Evolutionary conservation across 1,140 invertebrate genomes (phyloP).

Genomic region (Bombus vancouverensis): DNA sequence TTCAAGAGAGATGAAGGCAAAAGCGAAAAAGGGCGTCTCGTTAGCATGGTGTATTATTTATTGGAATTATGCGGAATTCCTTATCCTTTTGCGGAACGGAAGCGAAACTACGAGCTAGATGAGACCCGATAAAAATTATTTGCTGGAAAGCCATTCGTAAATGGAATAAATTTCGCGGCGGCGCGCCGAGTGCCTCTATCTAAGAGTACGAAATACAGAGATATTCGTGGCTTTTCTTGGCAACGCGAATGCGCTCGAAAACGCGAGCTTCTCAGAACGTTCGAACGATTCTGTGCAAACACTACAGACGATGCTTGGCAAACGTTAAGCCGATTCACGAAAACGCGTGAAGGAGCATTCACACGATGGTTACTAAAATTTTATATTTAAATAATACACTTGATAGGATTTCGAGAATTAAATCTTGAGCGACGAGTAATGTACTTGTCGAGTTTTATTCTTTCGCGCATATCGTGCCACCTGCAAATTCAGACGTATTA

Average conservation of each 20-base stretch:
- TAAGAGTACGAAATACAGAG: slow-evolving; percentile 1
- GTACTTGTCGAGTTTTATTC: no score
- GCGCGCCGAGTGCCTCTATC: background rate
- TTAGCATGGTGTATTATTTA: slow-evolving; percentile 29
- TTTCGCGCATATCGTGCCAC: background rate
- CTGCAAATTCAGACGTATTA: no score
- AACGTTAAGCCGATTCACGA: slow-evolving; percentile 2
- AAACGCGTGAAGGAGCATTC: background rate
- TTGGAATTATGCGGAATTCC: slow-evolving; percentile 19
- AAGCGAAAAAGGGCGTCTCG: background rate
- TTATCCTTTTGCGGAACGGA: background rate
- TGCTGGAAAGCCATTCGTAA: slow-evolving; percentile 26
- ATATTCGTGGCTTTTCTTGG: background rate
- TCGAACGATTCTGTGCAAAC: slow-evolving; percentile 20
- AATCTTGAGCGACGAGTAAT: background rate
- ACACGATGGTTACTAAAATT: background rate
- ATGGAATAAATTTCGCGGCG: slow-evolving; percentile 46
- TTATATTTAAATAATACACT: background rate
- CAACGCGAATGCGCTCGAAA: slow-evolving; percentile 16
- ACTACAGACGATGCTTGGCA: slow-evolving; percentile 8
- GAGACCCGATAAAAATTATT: slow-evolving; percentile 30
- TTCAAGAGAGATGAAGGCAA: background rate
- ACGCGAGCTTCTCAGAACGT: slow-evolving; percentile 2
- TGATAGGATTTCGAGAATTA: no score
- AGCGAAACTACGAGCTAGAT: background rate